phyloP scores from a whole-genome alignment of 2,113 vertebrate genomes.

The Myanophis thanlyinensis region DNA sequence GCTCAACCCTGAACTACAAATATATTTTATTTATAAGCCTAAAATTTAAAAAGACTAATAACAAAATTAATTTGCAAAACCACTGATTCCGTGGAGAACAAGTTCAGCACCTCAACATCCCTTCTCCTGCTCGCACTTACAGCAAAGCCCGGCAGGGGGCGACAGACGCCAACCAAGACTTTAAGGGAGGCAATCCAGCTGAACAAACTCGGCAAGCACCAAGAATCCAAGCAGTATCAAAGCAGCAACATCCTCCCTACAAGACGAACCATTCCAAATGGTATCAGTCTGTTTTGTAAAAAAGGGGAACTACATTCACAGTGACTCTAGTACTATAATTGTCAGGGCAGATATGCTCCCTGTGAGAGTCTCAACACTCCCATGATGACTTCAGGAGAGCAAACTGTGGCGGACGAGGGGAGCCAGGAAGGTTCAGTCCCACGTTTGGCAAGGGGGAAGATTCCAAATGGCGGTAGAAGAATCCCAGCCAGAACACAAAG shows the following conservation, averaged over 20 bases:
- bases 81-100: background rate
- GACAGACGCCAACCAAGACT: background rate
- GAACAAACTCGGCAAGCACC: background rate
- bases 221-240: rapidly evolving
- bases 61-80: background rate
- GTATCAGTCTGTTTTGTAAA: background rate
- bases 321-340: background rate
- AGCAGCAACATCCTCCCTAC: background rate
- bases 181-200: background rate
- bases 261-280: background rate
- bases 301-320: background rate
- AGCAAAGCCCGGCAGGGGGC: background rate
- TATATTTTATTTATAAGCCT: background rate
- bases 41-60: background rate
- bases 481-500: background rate
- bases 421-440: background rate
- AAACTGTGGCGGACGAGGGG: background rate
- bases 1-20: background rate
- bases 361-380: background rate
- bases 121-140: background rate
- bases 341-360: too few relatives aligned
- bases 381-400: too few relatives aligned
- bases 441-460: too few relatives aligned
- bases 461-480: background rate
- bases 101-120: background rate